Evolutionary conservation across 2,888 invertebrate genomes (phyloP).

Genomic region (Pyrocoelia pectoralis): DNA sequence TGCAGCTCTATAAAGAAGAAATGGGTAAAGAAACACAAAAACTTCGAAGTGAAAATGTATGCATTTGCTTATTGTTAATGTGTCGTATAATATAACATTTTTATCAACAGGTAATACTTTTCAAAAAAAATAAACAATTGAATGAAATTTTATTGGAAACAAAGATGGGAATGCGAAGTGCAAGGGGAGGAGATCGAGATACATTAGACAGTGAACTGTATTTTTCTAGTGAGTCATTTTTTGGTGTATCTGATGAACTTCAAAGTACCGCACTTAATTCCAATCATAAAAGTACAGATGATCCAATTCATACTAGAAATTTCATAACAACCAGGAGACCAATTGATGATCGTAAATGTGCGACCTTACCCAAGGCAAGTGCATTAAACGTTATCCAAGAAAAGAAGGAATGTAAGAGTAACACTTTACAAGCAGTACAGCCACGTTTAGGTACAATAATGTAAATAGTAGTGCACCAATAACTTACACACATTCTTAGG

Average conservation of each 20-base stretch:
- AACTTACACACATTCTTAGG: conserved; percentile 38
- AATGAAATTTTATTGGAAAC: conserved; percentile 4
- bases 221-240: conserved; percentile 7
- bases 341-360: conserved; percentile 26
- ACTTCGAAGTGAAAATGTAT: conserved; percentile 24
- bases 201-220: not conserved
- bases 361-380: conserved; percentile 22
- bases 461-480: not conserved
- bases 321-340: not conserved
- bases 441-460: conserved; percentile 12
- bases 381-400: conserved; percentile 45
- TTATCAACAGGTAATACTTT: conserved; percentile 19
- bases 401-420: conserved; percentile 45
- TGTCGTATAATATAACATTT: not conserved
- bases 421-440: conserved; percentile 42
- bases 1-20: conserved; percentile 70
- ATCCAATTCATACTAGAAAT: not conserved
- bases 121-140: conserved; percentile 27
- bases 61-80: not conserved
- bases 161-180: not conserved
- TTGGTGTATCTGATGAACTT: not conserved
- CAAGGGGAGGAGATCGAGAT: not conserved
- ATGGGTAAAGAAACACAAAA: conserved; percentile 67
- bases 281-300: not conserved
- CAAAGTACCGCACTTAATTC: not conserved